A percentile compares a stretch with the other conserved stretches of the same genome.
phyloP scores from a whole-genome alignment of 2,113 vertebrate genomes.

The Scomber scombrus region DNA sequence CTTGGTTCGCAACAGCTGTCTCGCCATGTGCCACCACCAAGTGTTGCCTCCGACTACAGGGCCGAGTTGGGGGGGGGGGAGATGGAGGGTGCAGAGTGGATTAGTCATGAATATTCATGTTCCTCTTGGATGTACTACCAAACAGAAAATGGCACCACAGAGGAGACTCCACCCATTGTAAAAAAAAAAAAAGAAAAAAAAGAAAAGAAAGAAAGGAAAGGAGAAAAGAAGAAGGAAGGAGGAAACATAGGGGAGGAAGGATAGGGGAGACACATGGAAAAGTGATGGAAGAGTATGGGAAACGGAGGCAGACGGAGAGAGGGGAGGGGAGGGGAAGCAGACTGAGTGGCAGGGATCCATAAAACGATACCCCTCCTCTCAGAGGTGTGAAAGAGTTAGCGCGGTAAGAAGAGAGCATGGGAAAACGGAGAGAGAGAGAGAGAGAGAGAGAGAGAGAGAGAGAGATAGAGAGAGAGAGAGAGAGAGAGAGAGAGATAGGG shows the following conservation, averaged over 20 bases:
- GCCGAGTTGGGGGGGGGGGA: constrained; percentile 50
- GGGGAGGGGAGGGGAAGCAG: constrained; percentile 32
- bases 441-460: constrained; percentile 8
- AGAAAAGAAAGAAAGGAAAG: background rate
- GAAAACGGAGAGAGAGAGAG: constrained; percentile 25
- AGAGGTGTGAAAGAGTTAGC: constrained; percentile 72
- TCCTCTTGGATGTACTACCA: constrained; percentile 79
- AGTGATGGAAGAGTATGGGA: constrained; percentile 54
- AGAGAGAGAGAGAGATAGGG: constrained; percentile 20
- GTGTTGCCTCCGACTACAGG: constrained; percentile 85
- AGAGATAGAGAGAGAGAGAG: constrained; percentile 23
- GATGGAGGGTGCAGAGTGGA: constrained; percentile 66
- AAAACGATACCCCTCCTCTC: constrained; percentile 56
- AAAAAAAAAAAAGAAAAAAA: constrained; percentile 8
- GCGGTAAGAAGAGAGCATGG: constrained; percentile 30
- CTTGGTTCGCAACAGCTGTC: constrained; percentile 88
- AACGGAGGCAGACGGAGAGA: constrained; percentile 54
- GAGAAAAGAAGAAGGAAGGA: constrained; percentile 26
- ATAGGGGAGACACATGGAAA: constrained; percentile 18
- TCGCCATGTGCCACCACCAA: constrained; percentile 88
- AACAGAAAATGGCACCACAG: constrained; percentile 81
- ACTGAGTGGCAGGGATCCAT: constrained; percentile 73
- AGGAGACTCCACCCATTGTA: constrained; percentile 76
- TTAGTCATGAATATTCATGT: constrained; percentile 87
- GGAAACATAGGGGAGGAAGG: constrained; percentile 33